Evolutionary conservation across 37 sponge, comb jelly and placozoan species (phyloP), one percentile per base, ranked within the genome.

Genomic region (Spongilla lacustris): DNA sequence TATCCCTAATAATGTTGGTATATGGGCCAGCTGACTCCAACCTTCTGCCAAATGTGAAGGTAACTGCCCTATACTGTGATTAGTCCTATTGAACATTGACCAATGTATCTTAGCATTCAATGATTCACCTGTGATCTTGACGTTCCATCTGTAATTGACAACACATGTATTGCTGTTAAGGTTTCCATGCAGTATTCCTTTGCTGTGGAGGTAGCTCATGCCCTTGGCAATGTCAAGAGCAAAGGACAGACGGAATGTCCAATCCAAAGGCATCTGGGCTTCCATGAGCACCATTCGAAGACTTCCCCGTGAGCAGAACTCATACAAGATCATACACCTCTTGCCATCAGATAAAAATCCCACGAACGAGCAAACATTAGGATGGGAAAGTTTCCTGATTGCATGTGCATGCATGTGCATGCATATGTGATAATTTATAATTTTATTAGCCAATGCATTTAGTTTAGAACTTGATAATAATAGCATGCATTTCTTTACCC

Each of bases 41-140:
- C n/a, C n/a, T n/a, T n/a, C n/a, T n/a, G n/a, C n/a, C n/a, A n/a
- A n/a, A n/a, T n/a, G n/a, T n/a, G n/a, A n/a, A n/a, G n/a, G n/a
- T n/a, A n/a, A n/a, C n/a, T n/a, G n/a, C n/a, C n/a, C n/a, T n/a
- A n/a, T n/a, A n/a, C n/a, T n/a, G n/a, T n/a, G n/a, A n/a, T n/a
- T n/a, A n/a, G n/a, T n/a, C n/a, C n/a, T n/a, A n/a, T n/a, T n/a
- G n/a, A n/a, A n/a, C n/a, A n/a, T n/a, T n/a, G n/a, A n/a, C n/a
- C n/a, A n/a, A n/a, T n/a, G n/a, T n/a, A n/a, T n/a, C n/a, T n/a
- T n/a, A n/a, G n/a, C n/a, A n/a, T n/a, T n/a, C n/a, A n/a, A n/a
- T n/a, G n/a, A n/a, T n/a, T 71, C 37, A 86, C 87, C 93, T 86
- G 80, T 74, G n/a, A 83, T 70, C 36, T 86, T 93, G 66, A 81